Conservation (phyloP, 2,888 invertebrate species). For the Eilema depressum region DNA sequence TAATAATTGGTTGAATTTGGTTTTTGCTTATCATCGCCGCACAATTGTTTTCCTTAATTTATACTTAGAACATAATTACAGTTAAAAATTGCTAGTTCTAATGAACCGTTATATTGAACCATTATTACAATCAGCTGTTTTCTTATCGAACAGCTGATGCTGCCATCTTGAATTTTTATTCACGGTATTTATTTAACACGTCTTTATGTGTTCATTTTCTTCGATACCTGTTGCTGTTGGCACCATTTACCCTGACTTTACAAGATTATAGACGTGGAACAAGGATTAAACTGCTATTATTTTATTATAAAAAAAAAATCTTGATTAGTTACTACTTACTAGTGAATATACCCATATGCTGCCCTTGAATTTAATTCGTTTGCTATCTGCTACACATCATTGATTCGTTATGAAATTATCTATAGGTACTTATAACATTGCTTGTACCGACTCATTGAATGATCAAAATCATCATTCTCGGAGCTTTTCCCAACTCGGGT, state of each 20-base stretch:
- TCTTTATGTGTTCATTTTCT: too few relatives aligned
- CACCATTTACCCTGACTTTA: not conserved
- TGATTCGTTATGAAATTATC: not conserved
- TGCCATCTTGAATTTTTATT: slow-evolving; percentile 3
- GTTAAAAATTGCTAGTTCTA: not conserved
- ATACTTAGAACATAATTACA: not conserved
- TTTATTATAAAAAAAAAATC: not conserved
- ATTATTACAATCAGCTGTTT: slow-evolving; percentile 7
- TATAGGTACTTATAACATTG: too few relatives aligned
- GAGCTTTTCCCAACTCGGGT: too few relatives aligned
- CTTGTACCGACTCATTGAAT: too few relatives aligned
- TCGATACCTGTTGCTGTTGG: not conserved
- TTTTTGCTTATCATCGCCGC: too few relatives aligned
- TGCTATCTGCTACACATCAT: not conserved
- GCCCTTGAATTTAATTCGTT: not conserved
- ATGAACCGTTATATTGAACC: not conserved
- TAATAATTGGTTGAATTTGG: too few relatives aligned
- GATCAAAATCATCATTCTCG: too few relatives aligned
- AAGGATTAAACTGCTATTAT: not conserved
- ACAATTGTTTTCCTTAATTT: too few relatives aligned
- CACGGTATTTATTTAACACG: not conserved
- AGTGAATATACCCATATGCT: not conserved
- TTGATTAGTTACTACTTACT: not conserved
- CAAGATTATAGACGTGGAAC: not conserved
- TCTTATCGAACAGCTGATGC: slow-evolving; percentile 6